These are phyloP conservation scores for Argentina silus DNA, from an alignment of 2,797 vertebrate genomes.

Conservation along the genomic window DNA sequence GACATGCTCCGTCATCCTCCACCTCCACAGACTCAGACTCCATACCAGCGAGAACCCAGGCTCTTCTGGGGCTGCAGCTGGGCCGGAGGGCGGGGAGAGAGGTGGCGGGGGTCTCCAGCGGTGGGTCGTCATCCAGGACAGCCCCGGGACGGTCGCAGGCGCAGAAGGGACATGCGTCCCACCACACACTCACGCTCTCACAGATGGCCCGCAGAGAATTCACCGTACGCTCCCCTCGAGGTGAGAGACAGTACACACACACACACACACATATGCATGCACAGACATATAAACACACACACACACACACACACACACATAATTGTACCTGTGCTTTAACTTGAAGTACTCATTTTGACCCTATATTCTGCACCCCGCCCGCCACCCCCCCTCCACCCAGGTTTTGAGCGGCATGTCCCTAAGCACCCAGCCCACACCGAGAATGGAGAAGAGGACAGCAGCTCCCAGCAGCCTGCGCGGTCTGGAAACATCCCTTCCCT, in stretches of 20 bases:
- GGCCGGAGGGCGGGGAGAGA: constrained; percentile 60
- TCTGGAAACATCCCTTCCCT: constrained; percentile 88
- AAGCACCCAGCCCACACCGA: constrained; percentile 66
- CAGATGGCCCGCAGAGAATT: constrained; percentile 56
- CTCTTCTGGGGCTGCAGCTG: constrained; percentile 28
- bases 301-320: neutral
- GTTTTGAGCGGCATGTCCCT: constrained; percentile 76
- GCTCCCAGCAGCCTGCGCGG: constrained; percentile 80
- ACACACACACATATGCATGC: neutral
- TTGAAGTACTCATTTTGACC: too few species aligned
- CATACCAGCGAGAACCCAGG: constrained; percentile 61
- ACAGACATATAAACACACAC: neutral
- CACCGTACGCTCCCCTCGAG: constrained; percentile 55
- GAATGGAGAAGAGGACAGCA: constrained; percentile 64
- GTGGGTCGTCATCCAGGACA: constrained; percentile 41
- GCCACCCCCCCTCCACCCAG: constrained; percentile 59
- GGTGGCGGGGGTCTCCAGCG: constrained; percentile 43
- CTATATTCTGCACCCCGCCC: too few species aligned
- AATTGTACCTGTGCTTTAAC: neutral
- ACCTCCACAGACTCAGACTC: constrained; percentile 58
- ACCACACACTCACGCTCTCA: constrained; percentile 44
- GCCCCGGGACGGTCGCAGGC: constrained; percentile 45
- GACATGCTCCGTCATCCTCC: constrained; percentile 46
- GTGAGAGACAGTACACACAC: constrained; percentile 44
- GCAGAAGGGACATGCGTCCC: constrained; percentile 26